A percentile compares a stretch with the other conserved stretches of the same genome.
Conservation (phyloP, 1,140 invertebrate genomes). For the Asobara japonica region DNA sequence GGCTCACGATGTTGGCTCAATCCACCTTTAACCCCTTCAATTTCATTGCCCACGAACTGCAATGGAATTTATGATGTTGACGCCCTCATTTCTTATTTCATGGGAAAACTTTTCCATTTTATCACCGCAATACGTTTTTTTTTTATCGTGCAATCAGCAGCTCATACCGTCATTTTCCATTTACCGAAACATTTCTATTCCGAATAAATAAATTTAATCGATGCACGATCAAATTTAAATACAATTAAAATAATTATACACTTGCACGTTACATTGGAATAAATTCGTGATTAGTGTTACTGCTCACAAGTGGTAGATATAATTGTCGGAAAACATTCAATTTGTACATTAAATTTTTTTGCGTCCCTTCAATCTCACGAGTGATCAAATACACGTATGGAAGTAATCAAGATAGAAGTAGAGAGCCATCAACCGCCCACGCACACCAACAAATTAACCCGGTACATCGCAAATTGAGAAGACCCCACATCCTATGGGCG, state of each 20-base stretch:
- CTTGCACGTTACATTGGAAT: not conserved
- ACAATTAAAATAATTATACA: not conserved
- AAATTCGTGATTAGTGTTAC: not conserved
- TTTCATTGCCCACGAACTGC: not conserved
- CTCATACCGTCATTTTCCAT: too few species aligned
- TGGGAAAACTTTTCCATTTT: slow-evolving; percentile 17
- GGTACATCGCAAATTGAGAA: too few species aligned
- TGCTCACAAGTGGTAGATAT: not conserved
- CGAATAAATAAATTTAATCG: not conserved
- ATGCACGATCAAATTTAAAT: too few species aligned
- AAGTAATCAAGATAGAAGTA: slow-evolving; percentile 36
- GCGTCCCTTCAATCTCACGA: slow-evolving; percentile 10
- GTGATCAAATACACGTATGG: slow-evolving; percentile 15
- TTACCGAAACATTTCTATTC: not conserved
- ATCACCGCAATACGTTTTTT: too few species aligned
- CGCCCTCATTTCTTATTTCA: slow-evolving; percentile 23
- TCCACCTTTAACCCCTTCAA: slow-evolving; percentile 39
- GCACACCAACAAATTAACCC: not conserved
- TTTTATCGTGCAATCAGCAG: too few species aligned
- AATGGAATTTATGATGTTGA: slow-evolving; percentile 23
- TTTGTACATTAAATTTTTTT: slow-evolving; percentile 15
- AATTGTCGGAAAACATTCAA: not conserved
- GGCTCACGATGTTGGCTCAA: slow-evolving; percentile 45
- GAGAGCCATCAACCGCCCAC: slow-evolving; percentile 17
- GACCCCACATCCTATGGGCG: too few species aligned